Conservation (phyloP, 2,888 invertebrate genomes). For the Icerya purchasi region DNA sequence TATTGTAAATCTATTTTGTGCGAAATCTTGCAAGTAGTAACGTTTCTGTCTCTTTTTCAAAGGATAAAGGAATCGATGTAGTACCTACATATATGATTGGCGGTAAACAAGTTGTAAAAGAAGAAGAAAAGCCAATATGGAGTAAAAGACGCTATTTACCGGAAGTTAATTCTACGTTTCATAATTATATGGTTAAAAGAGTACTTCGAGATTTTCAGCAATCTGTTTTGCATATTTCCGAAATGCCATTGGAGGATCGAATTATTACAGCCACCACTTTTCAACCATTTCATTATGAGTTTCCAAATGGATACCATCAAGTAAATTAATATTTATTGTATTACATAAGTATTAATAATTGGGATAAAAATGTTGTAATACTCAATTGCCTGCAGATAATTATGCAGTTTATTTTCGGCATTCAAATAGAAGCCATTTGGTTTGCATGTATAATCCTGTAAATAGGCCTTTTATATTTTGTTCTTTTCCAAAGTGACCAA, state of each 20-base stretch:
- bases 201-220: slow-evolving; percentile 52
- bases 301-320: slow-evolving; percentile 90
- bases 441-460: too few relatives aligned
- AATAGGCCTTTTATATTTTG: too few relatives aligned
- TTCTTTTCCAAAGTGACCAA: too few relatives aligned
- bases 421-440: too few relatives aligned
- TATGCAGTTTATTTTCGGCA: too few relatives aligned
- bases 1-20: too few relatives aligned
- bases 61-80: slow-evolving; percentile 43
- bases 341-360: too few relatives aligned
- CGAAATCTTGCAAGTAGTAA: too few relatives aligned
- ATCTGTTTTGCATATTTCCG: slow-evolving; percentile 57
- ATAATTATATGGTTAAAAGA: slow-evolving; percentile 80
- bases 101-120: slow-evolving; percentile 72
- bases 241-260: slow-evolving; percentile 75
- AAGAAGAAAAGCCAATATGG: slow-evolving; percentile 71
- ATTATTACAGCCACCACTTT: slow-evolving; percentile 58
- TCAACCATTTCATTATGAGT: slow-evolving; percentile 84
- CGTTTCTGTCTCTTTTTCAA: too few relatives aligned
- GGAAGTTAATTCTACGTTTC: slow-evolving; percentile 74
- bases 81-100: slow-evolving; percentile 53
- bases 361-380: too few relatives aligned
- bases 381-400: too few relatives aligned
- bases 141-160: slow-evolving; percentile 46
- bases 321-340: too few relatives aligned